A percentile compares a stretch with the other conserved stretches of the same genome.
These are phyloP conservation scores for Donacobius atricapilla DNA, from an alignment of 2,113 vertebrate species.

Conservation along the genomic window DNA sequence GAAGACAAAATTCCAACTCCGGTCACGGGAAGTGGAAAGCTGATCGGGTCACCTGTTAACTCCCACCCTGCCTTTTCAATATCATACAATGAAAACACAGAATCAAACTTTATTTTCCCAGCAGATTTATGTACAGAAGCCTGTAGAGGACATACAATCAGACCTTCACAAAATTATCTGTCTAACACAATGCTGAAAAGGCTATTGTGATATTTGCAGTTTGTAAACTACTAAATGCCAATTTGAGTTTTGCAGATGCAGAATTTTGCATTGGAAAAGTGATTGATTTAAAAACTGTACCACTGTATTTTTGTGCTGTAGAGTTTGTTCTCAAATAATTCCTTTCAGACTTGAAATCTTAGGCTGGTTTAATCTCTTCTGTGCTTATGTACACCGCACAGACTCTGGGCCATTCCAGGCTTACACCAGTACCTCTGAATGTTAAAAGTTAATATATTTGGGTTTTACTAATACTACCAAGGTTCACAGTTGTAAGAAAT, in stretches of 20 bases:
- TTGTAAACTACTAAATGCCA: not conserved
- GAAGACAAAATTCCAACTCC: not conserved
- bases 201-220: not conserved
- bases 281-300: not conserved
- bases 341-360: not conserved
- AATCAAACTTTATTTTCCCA: not conserved
- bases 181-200: not conserved
- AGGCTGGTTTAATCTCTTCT: not conserved
- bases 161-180: not conserved
- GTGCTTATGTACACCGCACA: not conserved
- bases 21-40: not conserved
- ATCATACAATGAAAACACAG: not conserved
- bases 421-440: not conserved
- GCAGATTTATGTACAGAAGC: not conserved
- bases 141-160: not conserved
- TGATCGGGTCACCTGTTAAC: not conserved
- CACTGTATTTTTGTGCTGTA: not conserved
- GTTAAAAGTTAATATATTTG: not conserved
- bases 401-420: not conserved
- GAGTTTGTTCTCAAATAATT: not conserved
- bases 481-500: not conserved
- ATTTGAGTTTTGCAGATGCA: not conserved
- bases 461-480: not conserved
- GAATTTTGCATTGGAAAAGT: not conserved
- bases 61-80: not conserved